Conservation (phyloP, 2,888 invertebrate genomes). For the Cataglyphis altisquamis region DNA sequence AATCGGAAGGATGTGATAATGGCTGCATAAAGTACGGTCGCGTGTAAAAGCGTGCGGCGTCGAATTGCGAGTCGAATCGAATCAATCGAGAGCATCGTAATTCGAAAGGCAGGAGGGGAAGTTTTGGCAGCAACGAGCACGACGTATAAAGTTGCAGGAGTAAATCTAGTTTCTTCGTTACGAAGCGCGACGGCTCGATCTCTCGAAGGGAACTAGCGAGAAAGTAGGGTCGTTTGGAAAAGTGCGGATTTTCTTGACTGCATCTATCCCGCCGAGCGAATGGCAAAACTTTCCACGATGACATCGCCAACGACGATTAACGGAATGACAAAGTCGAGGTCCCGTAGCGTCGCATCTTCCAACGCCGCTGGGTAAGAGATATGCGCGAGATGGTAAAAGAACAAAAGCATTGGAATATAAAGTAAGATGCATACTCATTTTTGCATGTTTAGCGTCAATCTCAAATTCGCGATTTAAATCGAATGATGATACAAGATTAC, state of each 20-base stretch:
- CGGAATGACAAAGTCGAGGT: constrained; percentile 38
- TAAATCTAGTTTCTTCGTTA: constrained; percentile 75
- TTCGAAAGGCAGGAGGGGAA: constrained; percentile 66
- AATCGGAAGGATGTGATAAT: constrained; percentile 62
- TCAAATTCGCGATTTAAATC: constrained; percentile 39
- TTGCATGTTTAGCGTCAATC: background rate
- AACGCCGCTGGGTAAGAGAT: constrained; percentile 3
- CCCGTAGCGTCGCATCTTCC: background rate
- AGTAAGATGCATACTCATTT: background rate
- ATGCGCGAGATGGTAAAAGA: background rate
- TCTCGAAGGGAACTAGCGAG: constrained; percentile 1
- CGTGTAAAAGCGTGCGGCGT: constrained; percentile 53
- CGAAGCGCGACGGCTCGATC: constrained; percentile 12
- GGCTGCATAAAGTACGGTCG: constrained; percentile 44
- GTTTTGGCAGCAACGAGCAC: constrained; percentile 39
- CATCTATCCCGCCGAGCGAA: constrained; percentile 22
- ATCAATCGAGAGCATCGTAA: constrained; percentile 72
- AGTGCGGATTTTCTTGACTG: constrained; percentile 52
- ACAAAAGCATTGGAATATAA: background rate
- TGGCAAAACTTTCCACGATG: constrained; percentile 33
- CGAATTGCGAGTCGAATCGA: constrained; percentile 72
- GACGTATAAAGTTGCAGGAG: constrained; percentile 56
- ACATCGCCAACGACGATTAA: constrained; percentile 46
- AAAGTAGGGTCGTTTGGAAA: constrained; percentile 38
- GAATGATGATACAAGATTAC: constrained; percentile 33